Base-by-base conservation (phyloP, 2,888 invertebrate species). In the Adelognathus sp. region DNA sequence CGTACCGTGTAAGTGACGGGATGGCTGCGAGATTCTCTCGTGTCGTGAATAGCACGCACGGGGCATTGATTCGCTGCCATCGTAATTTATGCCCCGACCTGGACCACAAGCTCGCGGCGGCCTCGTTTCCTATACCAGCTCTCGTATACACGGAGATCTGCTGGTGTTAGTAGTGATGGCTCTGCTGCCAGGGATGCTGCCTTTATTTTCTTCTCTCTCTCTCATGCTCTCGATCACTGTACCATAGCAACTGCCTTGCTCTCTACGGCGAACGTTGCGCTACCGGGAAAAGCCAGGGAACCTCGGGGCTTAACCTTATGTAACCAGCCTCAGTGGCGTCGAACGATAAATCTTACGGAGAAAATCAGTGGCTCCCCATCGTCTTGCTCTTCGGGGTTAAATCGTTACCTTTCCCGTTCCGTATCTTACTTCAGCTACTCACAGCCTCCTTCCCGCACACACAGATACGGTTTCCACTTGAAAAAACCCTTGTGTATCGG, bases 331-430 rank as follows among this genome's bases (percentile, higher is more conserved):
- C 69, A 74, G 33, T 66, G 46, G 46, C 60, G 76, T 72, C 56
- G 60, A 74, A 72, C 76, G 75, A 80, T 81, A 82, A 82, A 81
- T 80, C 79, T 79, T 67, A 24, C 16, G 33, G 54, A 71, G 61
- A 79, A 81, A 82, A 81, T 81, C 82, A 80, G 81, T 81, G 78
- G 74, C 71, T 76, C 79, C 80, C 79, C 67, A 76, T 76, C 76
- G 74, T 77, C 73, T 69, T 70, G 64, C 73, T n/a, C n/a, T 66
- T 66, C 27, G 44, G 58, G 67, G 64, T 78, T 79, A 75, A 74
- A 77, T 79, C 74, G 74, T 70, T 72, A 41, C 58, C 50, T 52
- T 58, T 24, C 52, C 63, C 73, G 44, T 36, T 76, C 60, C 63
- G 61, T 73, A 70, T 80, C 76, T 79, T 46, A 70, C 67, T 75